A percentile compares a stretch with the other conserved stretches of the same genome.
Evolutionary conservation across 2,113 vertebrate species (phyloP).

Genomic region (Centropus unirufus): DNA sequence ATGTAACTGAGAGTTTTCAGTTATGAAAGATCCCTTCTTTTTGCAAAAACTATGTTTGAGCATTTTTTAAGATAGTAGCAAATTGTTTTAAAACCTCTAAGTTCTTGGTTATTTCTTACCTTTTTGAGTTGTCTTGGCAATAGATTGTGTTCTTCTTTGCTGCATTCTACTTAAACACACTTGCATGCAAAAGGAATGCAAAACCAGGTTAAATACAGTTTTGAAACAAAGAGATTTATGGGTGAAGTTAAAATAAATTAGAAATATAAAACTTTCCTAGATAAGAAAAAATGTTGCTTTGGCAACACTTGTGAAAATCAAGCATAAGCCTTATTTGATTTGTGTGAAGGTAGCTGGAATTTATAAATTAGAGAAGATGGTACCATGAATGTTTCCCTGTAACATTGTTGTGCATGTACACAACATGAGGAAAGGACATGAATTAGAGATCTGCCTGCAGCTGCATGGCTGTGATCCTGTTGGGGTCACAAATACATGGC

Average conservation of each 20-base stretch:
- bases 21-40: not conserved
- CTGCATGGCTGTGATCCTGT: not conserved
- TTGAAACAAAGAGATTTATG: not conserved
- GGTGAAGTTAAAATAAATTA: not conserved
- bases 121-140: not conserved
- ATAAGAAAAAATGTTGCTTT: not conserved
- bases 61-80: not conserved
- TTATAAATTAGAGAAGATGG: not conserved
- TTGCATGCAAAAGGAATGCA: not conserved
- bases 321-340: not conserved
- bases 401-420: rapidly evolving
- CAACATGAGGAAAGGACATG: not conserved
- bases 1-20: not conserved
- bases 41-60: not conserved
- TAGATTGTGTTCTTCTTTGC: not conserved
- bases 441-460: not conserved
- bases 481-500: not conserved
- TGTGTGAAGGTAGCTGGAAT: not conserved
- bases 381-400: not conserved
- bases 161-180: not conserved
- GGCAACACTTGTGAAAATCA: not conserved
- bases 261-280: not conserved
- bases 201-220: not conserved
- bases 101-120: constrained; percentile 21
- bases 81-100: not conserved